phyloP scores from a whole-genome alignment of 2,113 vertebrate genomes.

The Chroicocephalus ridibundus region DNA sequence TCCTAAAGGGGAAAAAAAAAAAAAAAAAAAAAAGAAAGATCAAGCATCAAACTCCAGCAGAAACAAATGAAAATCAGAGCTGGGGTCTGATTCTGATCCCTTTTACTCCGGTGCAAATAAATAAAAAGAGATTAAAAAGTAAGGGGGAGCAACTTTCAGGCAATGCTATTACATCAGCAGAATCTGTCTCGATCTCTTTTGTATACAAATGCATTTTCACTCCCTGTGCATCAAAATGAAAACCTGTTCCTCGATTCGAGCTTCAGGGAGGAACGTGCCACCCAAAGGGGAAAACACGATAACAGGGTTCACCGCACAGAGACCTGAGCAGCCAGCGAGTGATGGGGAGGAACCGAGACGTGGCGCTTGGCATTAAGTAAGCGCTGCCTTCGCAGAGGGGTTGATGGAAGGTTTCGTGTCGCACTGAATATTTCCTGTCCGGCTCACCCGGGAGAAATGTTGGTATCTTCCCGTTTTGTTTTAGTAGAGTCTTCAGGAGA shows the following conservation, averaged over 20 bases:
- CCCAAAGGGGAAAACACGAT: constrained; percentile 19
- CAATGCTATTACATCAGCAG: not conserved
- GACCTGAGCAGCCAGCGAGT: not conserved
- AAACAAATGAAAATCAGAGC: not conserved
- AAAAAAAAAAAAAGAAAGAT: not conserved
- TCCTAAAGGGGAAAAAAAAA: not conserved
- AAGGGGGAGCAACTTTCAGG: not conserved
- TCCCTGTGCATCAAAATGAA: not conserved
- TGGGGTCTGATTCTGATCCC: not conserved
- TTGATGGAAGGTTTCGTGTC: not conserved
- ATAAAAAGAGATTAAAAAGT: not conserved
- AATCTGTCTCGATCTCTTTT: not conserved
- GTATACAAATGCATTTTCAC: not conserved
- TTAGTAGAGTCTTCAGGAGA: constrained; percentile 20
- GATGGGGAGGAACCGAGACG: not conserved
- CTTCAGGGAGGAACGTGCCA: constrained; percentile 20
- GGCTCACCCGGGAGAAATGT: not conserved
- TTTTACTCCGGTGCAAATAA: not conserved
- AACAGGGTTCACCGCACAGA: constrained; percentile 16
- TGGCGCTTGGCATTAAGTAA: not conserved
- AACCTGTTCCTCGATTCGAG: not conserved
- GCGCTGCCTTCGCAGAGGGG: not conserved
- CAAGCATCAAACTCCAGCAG: not conserved
- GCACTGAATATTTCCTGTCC: not conserved
- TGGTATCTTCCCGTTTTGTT: constrained; percentile 44